Conservation (phyloP, 1,140 invertebrate genomes). For the Diachasma alloeum region DNA sequence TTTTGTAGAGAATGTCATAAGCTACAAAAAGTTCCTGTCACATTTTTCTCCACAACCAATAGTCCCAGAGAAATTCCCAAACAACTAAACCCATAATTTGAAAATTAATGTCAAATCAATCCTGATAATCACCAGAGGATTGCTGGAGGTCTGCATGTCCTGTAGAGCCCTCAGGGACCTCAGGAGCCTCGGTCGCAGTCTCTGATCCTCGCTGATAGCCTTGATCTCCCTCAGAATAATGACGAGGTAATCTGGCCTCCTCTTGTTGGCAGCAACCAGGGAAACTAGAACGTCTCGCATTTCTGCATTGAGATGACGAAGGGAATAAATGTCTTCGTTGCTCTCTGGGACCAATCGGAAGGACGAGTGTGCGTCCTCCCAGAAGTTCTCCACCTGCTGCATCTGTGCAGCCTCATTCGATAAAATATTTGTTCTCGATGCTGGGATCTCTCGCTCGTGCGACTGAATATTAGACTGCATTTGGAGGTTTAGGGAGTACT, state of each 20-base stretch:
- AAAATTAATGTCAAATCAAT: neutral
- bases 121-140: slow-evolving; percentile 42
- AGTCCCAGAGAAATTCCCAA: neutral
- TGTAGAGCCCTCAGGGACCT: slow-evolving; percentile 68
- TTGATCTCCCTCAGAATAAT: slow-evolving; percentile 74
- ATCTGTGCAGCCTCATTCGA: slow-evolving; percentile 45
- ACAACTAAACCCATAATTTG: no score
- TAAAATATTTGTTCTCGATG: slow-evolving; percentile 45
- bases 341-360: slow-evolving; percentile 43
- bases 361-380: slow-evolving; percentile 47
- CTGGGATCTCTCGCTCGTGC: slow-evolving; percentile 45
- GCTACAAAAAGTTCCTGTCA: no score
- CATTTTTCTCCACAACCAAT: no score
- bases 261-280: slow-evolving; percentile 75
- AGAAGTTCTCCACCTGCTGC: slow-evolving; percentile 48
- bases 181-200: slow-evolving; percentile 68
- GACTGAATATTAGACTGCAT: slow-evolving; percentile 45
- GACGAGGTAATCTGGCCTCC: slow-evolving; percentile 73
- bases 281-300: slow-evolving; percentile 72
- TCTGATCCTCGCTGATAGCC: slow-evolving; percentile 72
- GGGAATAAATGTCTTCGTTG: slow-evolving; percentile 42
- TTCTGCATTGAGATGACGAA: slow-evolving; percentile 43
- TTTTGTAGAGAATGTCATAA: no score
- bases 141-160: slow-evolving; percentile 39
- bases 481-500: slow-evolving; percentile 53